Percentiles rank a stretch among this genome's conserved stretches.
These are phyloP conservation scores for Amphiura filiformis DNA, from an alignment of 35 echinoderm and acorn worm genomes.

Conservation along the genomic window DNA sequence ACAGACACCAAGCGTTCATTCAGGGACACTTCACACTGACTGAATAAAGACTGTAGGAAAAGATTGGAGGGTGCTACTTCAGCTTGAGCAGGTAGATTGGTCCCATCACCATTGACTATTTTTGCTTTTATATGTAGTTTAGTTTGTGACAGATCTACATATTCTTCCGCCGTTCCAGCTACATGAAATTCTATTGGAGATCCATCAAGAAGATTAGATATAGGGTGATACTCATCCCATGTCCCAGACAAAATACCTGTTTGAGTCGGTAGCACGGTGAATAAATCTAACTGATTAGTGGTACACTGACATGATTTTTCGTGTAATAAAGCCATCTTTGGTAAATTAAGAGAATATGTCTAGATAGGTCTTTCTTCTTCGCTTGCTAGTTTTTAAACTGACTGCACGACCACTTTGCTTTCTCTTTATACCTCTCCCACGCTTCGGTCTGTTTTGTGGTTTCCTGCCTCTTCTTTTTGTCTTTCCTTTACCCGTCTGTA, in stretches of 20 bases:
- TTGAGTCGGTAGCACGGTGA: conserved; percentile 28
- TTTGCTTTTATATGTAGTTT: conserved; percentile 58
- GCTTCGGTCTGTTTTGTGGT: background rate
- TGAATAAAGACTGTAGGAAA: conserved; percentile 67
- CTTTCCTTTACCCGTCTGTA: background rate
- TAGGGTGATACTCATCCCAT: conserved; percentile 60
- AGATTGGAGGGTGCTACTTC: conserved; percentile 43
- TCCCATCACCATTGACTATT: conserved; percentile 38
- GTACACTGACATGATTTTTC: conserved; percentile 48
- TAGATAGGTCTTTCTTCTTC: conserved; percentile 16
- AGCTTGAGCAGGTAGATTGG: conserved; percentile 9
- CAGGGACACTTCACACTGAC: conserved; percentile 49
- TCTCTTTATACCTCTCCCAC: background rate
- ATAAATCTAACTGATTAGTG: conserved; percentile 52
- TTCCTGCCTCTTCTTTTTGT: background rate
- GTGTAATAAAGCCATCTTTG: conserved; percentile 19
- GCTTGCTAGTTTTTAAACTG: background rate
- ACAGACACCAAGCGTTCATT: conserved; percentile 38
- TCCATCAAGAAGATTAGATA: conserved; percentile 39
- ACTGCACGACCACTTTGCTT: background rate
- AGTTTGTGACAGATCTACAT: conserved; percentile 63
- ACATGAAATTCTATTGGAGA: conserved; percentile 62
- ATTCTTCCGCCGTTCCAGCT: conserved; percentile 39
- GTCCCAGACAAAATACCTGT: conserved; percentile 50
- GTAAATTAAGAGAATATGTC: no score